Evolutionary conservation across 2,113 vertebrate genomes (phyloP).

Genomic region (Chrysemys picta): DNA sequence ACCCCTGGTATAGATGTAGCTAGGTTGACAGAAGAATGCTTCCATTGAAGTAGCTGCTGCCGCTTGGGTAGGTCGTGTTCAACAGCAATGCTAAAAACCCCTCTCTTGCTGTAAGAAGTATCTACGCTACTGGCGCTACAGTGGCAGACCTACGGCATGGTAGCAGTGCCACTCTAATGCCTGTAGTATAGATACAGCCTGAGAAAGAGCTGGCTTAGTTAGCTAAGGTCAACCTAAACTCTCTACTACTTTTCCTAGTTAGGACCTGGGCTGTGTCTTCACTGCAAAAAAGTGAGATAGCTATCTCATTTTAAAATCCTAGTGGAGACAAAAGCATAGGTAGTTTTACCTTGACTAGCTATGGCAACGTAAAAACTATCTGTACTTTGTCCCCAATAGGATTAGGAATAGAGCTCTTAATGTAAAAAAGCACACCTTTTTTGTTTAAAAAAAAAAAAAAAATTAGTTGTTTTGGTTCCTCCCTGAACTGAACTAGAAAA

Average conservation of each 20-base stretch:
- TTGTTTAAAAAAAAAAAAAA: not conserved
- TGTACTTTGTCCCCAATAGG: not conserved
- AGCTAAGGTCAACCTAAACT: not conserved
- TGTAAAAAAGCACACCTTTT: not conserved
- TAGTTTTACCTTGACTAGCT: not conserved
- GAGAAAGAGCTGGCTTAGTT: not conserved
- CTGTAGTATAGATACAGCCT: not conserved
- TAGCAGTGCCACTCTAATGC: not conserved
- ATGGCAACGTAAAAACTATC: not conserved
- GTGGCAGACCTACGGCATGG: too few species aligned
- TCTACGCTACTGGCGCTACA: too few species aligned
- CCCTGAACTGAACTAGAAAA: not conserved
- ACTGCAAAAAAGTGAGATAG: not conserved
- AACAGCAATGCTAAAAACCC: not conserved
- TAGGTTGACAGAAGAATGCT: not conserved
- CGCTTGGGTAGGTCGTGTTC: not conserved
- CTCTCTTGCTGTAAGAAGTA: too few species aligned
- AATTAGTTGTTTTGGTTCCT: not conserved
- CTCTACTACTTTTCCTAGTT: fast-evolving
- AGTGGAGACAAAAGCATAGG: not conserved
- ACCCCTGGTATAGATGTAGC: not conserved
- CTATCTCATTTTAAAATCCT: not conserved
- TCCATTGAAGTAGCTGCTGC: not conserved
- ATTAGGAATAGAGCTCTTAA: not conserved
- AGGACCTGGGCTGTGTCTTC: not conserved